phyloP scores from a whole-genome alignment of 2,888 invertebrate genomes.

The Phaonia tiefii region DNA sequence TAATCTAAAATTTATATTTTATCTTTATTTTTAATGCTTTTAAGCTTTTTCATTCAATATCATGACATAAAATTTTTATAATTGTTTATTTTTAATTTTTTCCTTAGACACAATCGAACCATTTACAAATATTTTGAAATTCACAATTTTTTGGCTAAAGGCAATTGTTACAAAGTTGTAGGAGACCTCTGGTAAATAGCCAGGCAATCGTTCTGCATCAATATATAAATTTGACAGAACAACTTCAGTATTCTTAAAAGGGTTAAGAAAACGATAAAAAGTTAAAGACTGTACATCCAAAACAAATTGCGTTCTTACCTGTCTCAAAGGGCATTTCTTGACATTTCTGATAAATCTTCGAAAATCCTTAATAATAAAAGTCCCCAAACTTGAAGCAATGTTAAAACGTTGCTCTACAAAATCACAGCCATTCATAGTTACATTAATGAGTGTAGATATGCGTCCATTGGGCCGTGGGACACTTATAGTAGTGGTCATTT shows the following conservation, averaged over 20 bases:
- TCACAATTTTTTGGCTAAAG: neutral
- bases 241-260: neutral
- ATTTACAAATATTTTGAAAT: neutral
- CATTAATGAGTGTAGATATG: neutral
- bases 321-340: neutral
- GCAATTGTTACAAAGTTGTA: neutral
- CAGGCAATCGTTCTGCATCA: neutral
- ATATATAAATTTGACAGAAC: neutral
- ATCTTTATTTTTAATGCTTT: too few species aligned
- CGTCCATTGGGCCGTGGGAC: neutral
- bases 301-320: neutral
- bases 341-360: neutral
- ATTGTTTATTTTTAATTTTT: too few species aligned
- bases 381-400: neutral
- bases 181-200: neutral
- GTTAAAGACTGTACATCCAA: neutral
- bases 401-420: neutral
- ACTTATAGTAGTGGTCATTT: neutral
- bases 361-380: neutral
- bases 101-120: neutral
- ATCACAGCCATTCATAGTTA: neutral
- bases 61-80: too few species aligned
- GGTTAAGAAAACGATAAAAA: neutral
- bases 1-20: too few species aligned
- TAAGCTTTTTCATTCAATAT: too few species aligned